phyloP scores from a whole-genome alignment of 2,797 vertebrate species.

The Phoeniculus purpureus region DNA sequence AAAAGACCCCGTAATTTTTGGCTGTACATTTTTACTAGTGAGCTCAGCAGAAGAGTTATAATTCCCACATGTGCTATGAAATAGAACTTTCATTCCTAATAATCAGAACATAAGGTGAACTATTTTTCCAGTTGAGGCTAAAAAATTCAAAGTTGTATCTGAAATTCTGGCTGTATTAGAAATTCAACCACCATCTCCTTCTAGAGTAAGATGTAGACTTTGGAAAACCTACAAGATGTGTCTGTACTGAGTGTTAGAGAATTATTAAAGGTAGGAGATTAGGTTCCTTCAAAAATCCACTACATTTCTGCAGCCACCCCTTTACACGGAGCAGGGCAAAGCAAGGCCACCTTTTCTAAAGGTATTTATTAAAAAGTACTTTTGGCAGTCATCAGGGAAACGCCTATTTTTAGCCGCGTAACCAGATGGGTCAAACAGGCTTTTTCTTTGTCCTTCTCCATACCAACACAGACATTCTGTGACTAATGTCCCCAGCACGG shows the following conservation, averaged over 20 bases:
- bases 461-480: neutral
- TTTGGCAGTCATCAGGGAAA: neutral
- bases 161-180: neutral
- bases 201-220: neutral
- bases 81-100: conserved; percentile 30
- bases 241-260: neutral
- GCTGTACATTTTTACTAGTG: conserved; percentile 28
- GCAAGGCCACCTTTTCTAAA: neutral
- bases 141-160: neutral
- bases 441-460: neutral
- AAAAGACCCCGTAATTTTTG: conserved; percentile 58
- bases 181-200: conserved; percentile 12
- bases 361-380: conserved; percentile 11
- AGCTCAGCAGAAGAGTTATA: conserved; percentile 35
- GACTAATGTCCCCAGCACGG: neutral
- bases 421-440: neutral
- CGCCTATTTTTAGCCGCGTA: neutral
- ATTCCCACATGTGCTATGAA: conserved; percentile 6
- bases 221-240: neutral
- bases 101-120: conserved; percentile 37
- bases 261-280: neutral
- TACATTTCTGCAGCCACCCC: neutral
- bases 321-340: conserved; percentile 7
- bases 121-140: conserved; percentile 18
- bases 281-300: neutral